Conservation (phyloP, 2,113 vertebrate species). For the Crotophaga sulcirostris region DNA sequence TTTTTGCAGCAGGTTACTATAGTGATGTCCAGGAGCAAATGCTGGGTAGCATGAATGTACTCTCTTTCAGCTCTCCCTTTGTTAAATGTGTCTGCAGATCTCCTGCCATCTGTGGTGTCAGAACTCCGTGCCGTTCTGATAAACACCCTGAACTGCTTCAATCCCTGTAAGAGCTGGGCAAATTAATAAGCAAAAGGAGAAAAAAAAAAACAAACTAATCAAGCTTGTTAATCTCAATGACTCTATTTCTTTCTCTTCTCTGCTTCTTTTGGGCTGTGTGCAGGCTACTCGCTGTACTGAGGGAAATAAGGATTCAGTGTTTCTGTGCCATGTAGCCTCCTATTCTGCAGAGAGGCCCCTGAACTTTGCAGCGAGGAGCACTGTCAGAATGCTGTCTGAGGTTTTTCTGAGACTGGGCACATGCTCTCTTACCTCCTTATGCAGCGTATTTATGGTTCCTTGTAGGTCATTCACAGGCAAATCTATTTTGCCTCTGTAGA, state of each 20-base stretch:
- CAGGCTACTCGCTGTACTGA: background rate
- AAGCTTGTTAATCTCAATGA: background rate
- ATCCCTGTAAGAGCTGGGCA: background rate
- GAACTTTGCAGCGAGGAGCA: background rate
- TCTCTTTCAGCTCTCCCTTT: slow-evolving; percentile 2
- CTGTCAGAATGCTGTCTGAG: background rate
- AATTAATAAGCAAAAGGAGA: background rate
- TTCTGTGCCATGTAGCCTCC: background rate
- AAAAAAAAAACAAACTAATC: background rate
- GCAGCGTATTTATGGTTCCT: background rate
- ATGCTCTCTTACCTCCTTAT: background rate
- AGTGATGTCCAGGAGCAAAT: background rate
- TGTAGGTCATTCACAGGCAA: background rate
- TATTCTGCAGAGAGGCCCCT: background rate
- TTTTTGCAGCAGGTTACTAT: slow-evolving; percentile 39
- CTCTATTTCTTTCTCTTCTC: background rate
- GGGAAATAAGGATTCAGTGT: background rate
- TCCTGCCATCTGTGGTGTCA: slow-evolving; percentile 5
- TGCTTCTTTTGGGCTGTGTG: background rate
- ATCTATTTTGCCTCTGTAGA: background rate
- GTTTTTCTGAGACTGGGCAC: background rate
- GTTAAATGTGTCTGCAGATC: background rate
- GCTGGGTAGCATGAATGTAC: background rate
- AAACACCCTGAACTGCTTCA: background rate
- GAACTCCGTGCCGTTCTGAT: background rate